Conservation (phyloP, 2,113 vertebrate species). For the Mesembrinibis cayennensis region DNA sequence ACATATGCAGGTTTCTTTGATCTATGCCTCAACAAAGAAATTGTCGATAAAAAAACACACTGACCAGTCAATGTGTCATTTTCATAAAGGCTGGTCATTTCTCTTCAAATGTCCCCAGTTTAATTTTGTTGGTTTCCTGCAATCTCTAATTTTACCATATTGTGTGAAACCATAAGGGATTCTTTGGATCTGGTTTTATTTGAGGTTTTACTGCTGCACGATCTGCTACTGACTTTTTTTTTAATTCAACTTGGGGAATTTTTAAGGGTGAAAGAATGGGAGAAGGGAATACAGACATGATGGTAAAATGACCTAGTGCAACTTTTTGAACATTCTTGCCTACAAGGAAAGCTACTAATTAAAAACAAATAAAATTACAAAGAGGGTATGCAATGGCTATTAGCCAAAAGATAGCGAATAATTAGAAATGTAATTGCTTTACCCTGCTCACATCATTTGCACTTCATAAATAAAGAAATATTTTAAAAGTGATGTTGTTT, state of each 20-base stretch:
- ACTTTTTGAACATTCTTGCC: conserved; percentile 16
- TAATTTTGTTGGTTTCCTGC: conserved; percentile 79
- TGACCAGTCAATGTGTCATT: conserved; percentile 79
- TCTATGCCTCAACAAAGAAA: conserved; percentile 82
- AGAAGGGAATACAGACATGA: conserved; percentile 18
- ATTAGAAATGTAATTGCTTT: conserved; percentile 56
- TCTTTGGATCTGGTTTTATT: conserved; percentile 76
- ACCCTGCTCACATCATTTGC: conserved; percentile 4
- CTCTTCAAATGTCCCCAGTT: conserved; percentile 77
- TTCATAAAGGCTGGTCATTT: conserved; percentile 75
- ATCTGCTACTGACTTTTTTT: conserved; percentile 71
- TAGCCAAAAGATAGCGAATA: conserved; percentile 49
- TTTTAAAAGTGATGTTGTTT: conserved; percentile 8
- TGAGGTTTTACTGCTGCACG: conserved; percentile 75
- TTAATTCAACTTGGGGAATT: not conserved
- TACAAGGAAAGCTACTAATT: conserved; percentile 55
- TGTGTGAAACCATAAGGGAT: conserved; percentile 79
- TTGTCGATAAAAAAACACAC: conserved; percentile 73
- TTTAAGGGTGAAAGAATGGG: conserved; percentile 10
- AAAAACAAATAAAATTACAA: conserved; percentile 58
- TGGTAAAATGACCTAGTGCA: conserved; percentile 41
- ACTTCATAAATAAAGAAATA: conserved; percentile 49
- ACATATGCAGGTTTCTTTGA: conserved; percentile 84
- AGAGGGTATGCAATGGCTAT: conserved; percentile 19
- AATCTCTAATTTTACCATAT: conserved; percentile 82